Percentiles rank a stretch among this genome's conserved stretches.
Evolutionary conservation across 2,113 vertebrate genomes (phyloP).

Genomic region (Perognathus longimembris): DNA sequence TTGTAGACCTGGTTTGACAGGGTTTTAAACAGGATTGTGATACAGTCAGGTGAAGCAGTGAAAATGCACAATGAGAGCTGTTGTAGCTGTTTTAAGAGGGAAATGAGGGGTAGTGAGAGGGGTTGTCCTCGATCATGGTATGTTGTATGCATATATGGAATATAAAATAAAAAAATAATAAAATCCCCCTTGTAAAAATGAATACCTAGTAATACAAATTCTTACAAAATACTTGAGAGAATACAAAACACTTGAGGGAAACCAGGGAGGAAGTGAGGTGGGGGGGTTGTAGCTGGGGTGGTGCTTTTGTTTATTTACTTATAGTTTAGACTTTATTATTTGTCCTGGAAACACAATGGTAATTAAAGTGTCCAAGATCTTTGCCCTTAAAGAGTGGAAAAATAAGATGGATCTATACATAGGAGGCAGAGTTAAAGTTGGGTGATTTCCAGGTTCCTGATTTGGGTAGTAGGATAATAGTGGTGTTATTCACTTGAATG

Average conservation of each 20-base stretch:
- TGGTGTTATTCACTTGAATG: not conserved
- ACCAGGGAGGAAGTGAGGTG: not conserved
- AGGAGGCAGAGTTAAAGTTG: not conserved
- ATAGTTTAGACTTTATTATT: not conserved
- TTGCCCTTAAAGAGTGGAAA: not conserved
- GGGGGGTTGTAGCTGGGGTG: not conserved
- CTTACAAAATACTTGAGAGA: too few relatives aligned
- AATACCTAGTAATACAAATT: too few relatives aligned
- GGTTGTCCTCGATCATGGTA: too few relatives aligned
- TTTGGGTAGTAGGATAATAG: not conserved
- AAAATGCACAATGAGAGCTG: too few relatives aligned
- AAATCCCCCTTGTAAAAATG: too few relatives aligned
- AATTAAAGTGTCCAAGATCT: not conserved
- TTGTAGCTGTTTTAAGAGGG: too few relatives aligned
- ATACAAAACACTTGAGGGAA: not conserved
- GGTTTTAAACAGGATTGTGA: not conserved
- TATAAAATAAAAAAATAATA: too few relatives aligned
- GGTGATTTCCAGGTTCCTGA: not conserved
- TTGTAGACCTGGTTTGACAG: too few relatives aligned
- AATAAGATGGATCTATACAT: not conserved
- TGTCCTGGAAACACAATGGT: not conserved
- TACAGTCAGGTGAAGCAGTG: not conserved
- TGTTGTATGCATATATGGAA: too few relatives aligned
- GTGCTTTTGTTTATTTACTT: too few relatives aligned
- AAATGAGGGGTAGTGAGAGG: too few relatives aligned